Evolutionary conservation across 2,888 invertebrate species (phyloP).

Genomic region (Monochamus alternatus): DNA sequence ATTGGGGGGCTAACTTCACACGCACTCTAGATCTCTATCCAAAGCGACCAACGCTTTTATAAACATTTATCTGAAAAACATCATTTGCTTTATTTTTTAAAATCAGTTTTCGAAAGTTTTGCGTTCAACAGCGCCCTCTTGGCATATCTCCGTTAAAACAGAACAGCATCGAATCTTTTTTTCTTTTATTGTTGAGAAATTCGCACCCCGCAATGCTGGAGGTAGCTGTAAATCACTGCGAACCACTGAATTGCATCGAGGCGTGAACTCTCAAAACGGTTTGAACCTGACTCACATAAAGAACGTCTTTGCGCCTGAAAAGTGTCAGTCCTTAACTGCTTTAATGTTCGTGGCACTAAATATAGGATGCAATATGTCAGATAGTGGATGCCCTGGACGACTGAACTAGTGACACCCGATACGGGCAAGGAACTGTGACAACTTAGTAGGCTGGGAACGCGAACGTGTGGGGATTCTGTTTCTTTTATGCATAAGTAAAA

Average conservation of each 20-base stretch:
- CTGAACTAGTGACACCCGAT: conserved; percentile 26
- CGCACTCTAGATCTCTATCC: too few species aligned
- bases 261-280: conserved; percentile 39
- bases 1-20: too few species aligned
- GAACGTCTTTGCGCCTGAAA: conserved; percentile 45
- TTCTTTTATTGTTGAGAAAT: neutral
- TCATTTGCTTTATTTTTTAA: too few species aligned
- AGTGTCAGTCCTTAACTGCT: conserved; percentile 40
- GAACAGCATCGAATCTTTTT: too few species aligned
- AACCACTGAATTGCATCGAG: conserved; percentile 44
- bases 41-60: too few species aligned
- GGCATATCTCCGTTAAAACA: too few species aligned
- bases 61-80: too few species aligned
- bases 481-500: neutral
- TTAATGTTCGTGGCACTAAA: conserved; percentile 43
- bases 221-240: conserved; percentile 45
- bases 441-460: neutral
- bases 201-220: conserved; percentile 22
- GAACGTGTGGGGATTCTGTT: neutral
- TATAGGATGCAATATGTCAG: conserved; percentile 42
- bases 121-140: too few species aligned
- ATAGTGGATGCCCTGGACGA: conserved; percentile 34
- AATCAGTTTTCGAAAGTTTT: too few species aligned
- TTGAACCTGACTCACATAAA: conserved; percentile 38
- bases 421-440: neutral